Evolutionary conservation across 2,888 invertebrate genomes (phyloP).

Genomic region (Oscheius sp.): DNA sequence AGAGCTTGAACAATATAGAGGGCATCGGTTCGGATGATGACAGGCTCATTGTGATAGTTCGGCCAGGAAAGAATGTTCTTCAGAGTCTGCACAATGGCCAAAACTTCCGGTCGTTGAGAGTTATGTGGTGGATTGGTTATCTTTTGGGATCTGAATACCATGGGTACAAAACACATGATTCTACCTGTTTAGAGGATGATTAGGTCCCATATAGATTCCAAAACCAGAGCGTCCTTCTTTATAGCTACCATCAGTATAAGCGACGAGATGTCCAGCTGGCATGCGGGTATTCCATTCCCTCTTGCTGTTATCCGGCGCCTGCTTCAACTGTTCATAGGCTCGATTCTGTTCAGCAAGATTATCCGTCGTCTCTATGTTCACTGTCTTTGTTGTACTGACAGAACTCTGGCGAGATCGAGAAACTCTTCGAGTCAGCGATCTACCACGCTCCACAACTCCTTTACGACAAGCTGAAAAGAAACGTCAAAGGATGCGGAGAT

Average conservation of each 20-base stretch:
- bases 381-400: neutral
- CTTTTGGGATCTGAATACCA: conserved; percentile 7
- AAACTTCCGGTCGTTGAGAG: conserved; percentile 13
- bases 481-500: no score
- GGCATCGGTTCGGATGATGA: conserved; percentile 16
- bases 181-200: conserved; percentile 13
- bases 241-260: conserved; percentile 20
- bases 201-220: conserved; percentile 16
- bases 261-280: neutral
- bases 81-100: conserved; percentile 17
- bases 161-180: no score
- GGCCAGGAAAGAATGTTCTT: conserved; percentile 18
- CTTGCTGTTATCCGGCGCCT: neutral
- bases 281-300: conserved; percentile 15
- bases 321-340: neutral
- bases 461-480: no score
- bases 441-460: no score
- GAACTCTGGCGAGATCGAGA: neutral
- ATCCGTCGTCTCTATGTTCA: neutral
- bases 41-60: conserved; percentile 1
- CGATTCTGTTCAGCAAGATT: neutral
- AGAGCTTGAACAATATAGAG: conserved; percentile 8
- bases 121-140: conserved; percentile 18
- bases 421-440: neutral
- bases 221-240: neutral